Evolutionary conservation across 2,113 vertebrate species (phyloP), one percentile per base, ranked within the genome.

Genomic region (Triplophysa rosa): DNA sequence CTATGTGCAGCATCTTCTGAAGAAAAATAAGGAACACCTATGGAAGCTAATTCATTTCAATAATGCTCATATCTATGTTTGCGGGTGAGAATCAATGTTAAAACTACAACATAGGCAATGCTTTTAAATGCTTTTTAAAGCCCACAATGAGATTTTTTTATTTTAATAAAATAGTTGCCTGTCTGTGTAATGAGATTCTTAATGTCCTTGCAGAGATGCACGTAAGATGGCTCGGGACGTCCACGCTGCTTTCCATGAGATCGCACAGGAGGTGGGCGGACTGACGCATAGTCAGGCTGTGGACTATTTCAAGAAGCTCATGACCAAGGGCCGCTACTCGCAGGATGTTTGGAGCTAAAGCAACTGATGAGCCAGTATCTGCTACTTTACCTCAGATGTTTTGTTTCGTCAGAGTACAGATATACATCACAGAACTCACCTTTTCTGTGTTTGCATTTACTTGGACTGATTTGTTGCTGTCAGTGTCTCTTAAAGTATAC

Each of bases 281-380:
- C 89, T 96, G 91, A 89, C 86, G 37, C 94, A 94, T 7, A 9
- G 87, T 13, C 93, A 94, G 85, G 95, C 95, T 0, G 77, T 94
- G 86, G 94, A 95, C 88, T 96, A 94, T 74, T 83, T 95, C 84
- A 95, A 95, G 91, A 94, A 93, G 82, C 92, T 96, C 80, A 95
- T 95, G 95, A 96, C 94, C 11, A 95, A 95, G 90, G 95, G 95
- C 67, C 94, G 94, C 24, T 96, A 96, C 82, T 95, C 94, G 1
- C 81, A 93, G 84, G 95, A 96, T 0, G 94, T 95, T 72, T 96
- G 95, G 95, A 96, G 95, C 90, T 96, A 94, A 92, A 74, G 47
- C 29, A 29, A 45, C 26, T 23, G 45, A 56, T 17, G 45, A 9
- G 24, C 47, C 58, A 40, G 33, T 37, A 16, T 40, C 49, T 70